Evolutionary conservation across 2,113 vertebrate genomes (phyloP), one percentile per base, ranked within the genome.

Genomic region (Craseonycteris thonglongyai): DNA sequence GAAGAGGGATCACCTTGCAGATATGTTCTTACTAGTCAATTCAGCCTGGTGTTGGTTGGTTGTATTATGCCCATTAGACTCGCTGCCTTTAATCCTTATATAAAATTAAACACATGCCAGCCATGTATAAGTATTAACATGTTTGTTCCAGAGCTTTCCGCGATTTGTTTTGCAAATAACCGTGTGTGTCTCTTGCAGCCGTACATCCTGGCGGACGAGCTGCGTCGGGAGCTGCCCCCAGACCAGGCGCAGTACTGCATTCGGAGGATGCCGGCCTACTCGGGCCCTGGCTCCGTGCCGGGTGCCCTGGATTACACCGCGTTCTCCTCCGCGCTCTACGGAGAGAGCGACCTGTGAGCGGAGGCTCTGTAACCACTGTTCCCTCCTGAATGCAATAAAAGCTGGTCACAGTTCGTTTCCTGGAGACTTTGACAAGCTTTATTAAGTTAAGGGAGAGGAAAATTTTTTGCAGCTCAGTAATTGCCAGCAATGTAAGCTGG

Each of bases 241-340:
- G 99, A 99, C 68, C 99, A 99, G 97, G 99, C 99, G 84, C 98
- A 99, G 95, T 99, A 99, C 92, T 99, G 99, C 97, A 98, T 99
- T 96, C 98, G 98, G 96, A 98, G 98, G 84, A 99, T 99, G 99
- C 98, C 99, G 0, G 93, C 98, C 0, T 99, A 99, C 96, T 96
- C 98, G 0, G 99, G 99, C n/a, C 98, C 98, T 0, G 98, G 98
- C 3, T 97, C 98, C 1, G 98, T 98, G 47, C 98, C 98, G 0
- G 99, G 99, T 4, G 99, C 99, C 90, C 97, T 99, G 97, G 99
- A 99, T 97, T 99, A 99, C 94, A 97, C 98, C 1, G 98, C 98
- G 0, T 99, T 99, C 97, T 99, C 99, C 1, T 99, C 98, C 6
- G 99, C 98, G 0, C 98, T 99, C 75, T 99, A 99, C 0, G 99